These are phyloP conservation scores for Epinephelus coioides DNA, from an alignment of 2,797 vertebrate genomes.

Conservation along the genomic window DNA sequence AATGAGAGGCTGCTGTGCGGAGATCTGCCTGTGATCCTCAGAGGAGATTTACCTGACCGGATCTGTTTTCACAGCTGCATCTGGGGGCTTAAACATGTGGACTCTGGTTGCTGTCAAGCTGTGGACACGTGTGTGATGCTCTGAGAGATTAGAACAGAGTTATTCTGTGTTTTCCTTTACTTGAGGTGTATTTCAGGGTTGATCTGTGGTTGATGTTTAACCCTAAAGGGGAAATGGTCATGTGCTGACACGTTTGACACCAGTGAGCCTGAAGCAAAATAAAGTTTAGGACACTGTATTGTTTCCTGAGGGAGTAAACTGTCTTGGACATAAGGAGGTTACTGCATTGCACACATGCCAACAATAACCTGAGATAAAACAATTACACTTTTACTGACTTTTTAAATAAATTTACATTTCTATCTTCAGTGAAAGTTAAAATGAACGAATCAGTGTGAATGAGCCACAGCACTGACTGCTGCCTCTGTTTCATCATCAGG, in stretches of 20 bases:
- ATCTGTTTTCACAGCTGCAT: conserved; percentile 53
- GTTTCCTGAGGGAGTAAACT: not conserved
- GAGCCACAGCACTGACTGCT: not conserved
- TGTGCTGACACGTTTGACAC: not conserved
- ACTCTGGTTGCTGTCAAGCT: not conserved
- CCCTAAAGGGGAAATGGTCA: not conserved
- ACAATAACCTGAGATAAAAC: not conserved
- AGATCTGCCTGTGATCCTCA: conserved; percentile 1
- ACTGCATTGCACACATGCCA: not conserved
- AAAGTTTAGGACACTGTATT: not conserved
- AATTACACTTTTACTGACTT: not conserved
- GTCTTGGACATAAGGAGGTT: not conserved
- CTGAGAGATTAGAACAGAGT: not conserved
- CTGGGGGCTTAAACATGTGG: not conserved
- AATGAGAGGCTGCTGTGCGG: not conserved
- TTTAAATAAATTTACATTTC: not conserved
- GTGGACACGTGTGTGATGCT: not conserved
- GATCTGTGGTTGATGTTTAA: not conserved
- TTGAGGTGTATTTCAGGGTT: not conserved
- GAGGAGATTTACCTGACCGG: conserved; percentile 26
- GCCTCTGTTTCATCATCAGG: conserved; percentile 79
- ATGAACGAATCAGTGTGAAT: not conserved
- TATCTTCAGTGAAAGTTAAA: not conserved
- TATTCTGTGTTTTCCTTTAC: not conserved
- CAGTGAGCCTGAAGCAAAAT: not conserved